phyloP scores from a whole-genome alignment of 1,140 invertebrate species.

The fruit fly (Drosophila melanogaster) region Release_6_plus_ISO1_MT NC_004354.4:18912001-18912500 shows the following conservation, averaged over 20 bases:
- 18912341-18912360: too few relatives aligned
- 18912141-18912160: conserved; percentile 30
- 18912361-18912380: too few relatives aligned
- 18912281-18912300: too few relatives aligned
- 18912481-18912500: too few relatives aligned
- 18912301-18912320: too few relatives aligned
- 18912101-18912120: conserved; percentile 1
- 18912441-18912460: too few relatives aligned
- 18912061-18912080: conserved; percentile 38
- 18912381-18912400: too few relatives aligned
- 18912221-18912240: not conserved
- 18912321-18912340: too few relatives aligned
- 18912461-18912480: too few relatives aligned
- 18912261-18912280: too few relatives aligned
- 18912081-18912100: conserved; percentile 26
- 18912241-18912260: not conserved
- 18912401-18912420: too few relatives aligned
- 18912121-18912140: conserved; percentile 22
- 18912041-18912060: conserved; percentile 56
- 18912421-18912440: too few relatives aligned
- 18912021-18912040: conserved; percentile 75
- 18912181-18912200: conserved; percentile 1
- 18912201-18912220: not conserved
- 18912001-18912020: conserved; percentile 42
- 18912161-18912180: conserved; percentile 9